Base-by-base conservation (phyloP, 2,113 vertebrate genomes). In the Nycticryphes semicollaris region DNA sequence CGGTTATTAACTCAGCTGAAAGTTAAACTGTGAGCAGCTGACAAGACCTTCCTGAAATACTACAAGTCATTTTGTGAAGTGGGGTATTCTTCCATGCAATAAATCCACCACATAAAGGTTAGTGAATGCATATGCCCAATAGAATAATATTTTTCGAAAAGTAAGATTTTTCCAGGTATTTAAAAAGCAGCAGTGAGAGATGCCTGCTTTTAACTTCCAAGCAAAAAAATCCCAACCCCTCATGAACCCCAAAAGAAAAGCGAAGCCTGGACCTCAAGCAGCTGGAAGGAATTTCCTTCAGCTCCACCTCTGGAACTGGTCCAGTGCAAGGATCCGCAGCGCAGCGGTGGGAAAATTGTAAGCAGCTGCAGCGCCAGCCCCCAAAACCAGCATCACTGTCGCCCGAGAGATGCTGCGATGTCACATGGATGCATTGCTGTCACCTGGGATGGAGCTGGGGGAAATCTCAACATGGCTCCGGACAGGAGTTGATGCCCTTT, bases 271-370 rank as follows among this genome's bases (percentile, higher is more conserved):
- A 87, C 76, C 54, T 92, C 86, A 62, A 90, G 77, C 94, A 95
- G 96, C 90, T 95, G 92, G 89, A 94, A 92, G 88, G 95, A 94
- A 97, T 97, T 95, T 95, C 90, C 90, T 88, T 33, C 68, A 66
- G 92, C 94, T 90, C 89, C 2, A 54, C 68, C 84, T 91, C 90
- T 94, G 90, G 87, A 93, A 74, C 69, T 16, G 67, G 21, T 87
- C 84, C 93, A 96, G 77, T 2, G 0, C 5, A 5, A 73, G 72
- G 67, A 92, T 59, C 70, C 0, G 9, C 85, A 60, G 89, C 3
- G 4, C 13, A 7, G 77, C 1, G 7, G 30, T 93, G 89, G 89
- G 91, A 90, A 92, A 94, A 96, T 59, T 12, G 3, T 33, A 70
- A 94, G 86, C 93, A 72, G 88, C 88, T 87, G 86, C 75, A 59